Evolutionary conservation across 1,140 invertebrate species (phyloP), one percentile per base, ranked within the genome.

Genomic region (Vanessa tameamea): DNA sequence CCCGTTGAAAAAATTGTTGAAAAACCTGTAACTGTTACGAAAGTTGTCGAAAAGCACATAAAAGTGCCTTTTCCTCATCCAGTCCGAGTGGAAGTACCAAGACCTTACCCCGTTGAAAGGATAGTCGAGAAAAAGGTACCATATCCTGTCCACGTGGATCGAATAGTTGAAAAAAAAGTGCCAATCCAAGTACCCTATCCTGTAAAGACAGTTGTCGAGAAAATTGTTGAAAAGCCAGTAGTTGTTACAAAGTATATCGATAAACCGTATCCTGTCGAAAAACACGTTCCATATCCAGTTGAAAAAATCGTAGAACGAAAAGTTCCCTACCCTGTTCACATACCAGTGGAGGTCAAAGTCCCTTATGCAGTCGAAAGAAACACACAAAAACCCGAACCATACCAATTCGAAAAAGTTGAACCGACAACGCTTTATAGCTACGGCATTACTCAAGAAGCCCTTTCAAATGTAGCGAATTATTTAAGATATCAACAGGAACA

Each of bases 1-100:
- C 88, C 88, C 7, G 90, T 92, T n/a, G 93, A 94, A 64, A 94
- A 91, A 75, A 93, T 95, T 51, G 91, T 95, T 0, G 94, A 95
- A 80, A 95, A 94, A 80, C 93, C 94, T 0, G 86, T 94, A 11
- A 91, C 92, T 69, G 86, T 95, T 3, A 95, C 94, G 12, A 94
- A 94, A 78, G 87, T 93, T 23, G 79, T 94, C 4, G 93, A 95
- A 72, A 94, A 93, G 78, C 90, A 93, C 53, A 86, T 95, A 15
- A 91, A 94, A 79, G 89, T 94, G 14, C 92, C 92, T 3, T 89
- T 93, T 47, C 91, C 92, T 0, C 90, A 93, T 26, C 93, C 93
- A 2, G 89, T 94, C 6, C 89, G 92, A 4, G 82, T 93, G 8
- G 88, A 92, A 16, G 88, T 93, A 0, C 90, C 87, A 3, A 88